Base-by-base conservation (phyloP, 2,797 vertebrate species). In the Diplodus puntazzo region DNA sequence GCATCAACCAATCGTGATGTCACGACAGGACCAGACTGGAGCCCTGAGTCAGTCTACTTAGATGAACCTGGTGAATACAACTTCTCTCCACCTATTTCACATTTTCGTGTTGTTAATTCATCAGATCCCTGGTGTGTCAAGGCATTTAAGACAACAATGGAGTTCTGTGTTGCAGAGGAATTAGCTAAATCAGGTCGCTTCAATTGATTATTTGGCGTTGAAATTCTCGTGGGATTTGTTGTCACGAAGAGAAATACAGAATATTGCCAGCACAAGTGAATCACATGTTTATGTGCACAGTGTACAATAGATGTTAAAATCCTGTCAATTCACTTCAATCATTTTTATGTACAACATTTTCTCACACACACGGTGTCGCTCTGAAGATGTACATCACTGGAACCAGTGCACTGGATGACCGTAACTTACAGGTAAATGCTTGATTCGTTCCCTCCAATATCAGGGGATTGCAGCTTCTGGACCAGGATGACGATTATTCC, bases 401-500 rank as follows among this genome's bases (percentile, higher is more conserved):
- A 23, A 14, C 50, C 1, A 42, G 10, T 11, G 3, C n/a, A 48
- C 46, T 23, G 23, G 23, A 30, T 49, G 0, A 54, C 14, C 62
- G 0, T 46, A 59, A 89, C 92, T 92, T 89, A 94, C 92, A 94
- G 92, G 75, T 93, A 99, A 94, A 99, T 98, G 93, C 98, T 99
- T 59, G 98, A 99, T 81, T 99, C 98, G 0, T 99, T 99, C 72
- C 98, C 98, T 54, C 98, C 98, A 0, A 98, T 98, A 82, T 99
- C 98, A 52, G 98, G 98, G 0, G 98, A 99, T 89, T 99, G 98
- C 52, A 99, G 95, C 87, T 99, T 99, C 94, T 99, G 98, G 61
- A 99, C 98, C n/a, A 99, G 95, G 88, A 99, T 99, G 82, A 99
- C 96, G 58, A 99, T 99, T 75, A 99, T 99, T 83, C 98, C 98